A percentile compares a stretch with the other conserved stretches of the same genome.
These are phyloP conservation scores for Drosophila nigritarsus DNA, from an alignment of 2,888 invertebrate genomes.

Conservation along the genomic window DNA sequence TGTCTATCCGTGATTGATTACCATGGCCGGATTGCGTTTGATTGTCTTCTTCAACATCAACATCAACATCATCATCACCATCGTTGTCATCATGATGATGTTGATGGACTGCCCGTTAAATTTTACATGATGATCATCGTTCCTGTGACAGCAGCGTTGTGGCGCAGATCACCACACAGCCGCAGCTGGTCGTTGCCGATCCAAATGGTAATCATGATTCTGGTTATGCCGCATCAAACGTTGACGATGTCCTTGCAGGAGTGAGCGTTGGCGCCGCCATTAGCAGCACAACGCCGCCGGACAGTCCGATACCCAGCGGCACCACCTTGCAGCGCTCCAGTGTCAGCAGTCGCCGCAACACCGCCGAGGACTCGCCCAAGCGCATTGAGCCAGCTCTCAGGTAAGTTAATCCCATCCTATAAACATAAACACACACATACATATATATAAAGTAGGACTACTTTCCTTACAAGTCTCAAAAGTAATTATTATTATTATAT, in stretches of 20 bases:
- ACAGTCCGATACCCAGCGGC: slow-evolving; percentile 85
- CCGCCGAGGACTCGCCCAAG: slow-evolving; percentile 83
- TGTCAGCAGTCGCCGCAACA: slow-evolving; percentile 82
- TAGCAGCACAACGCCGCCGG: slow-evolving; percentile 86
- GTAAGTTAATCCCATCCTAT: slow-evolving; percentile 57
- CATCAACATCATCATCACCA: neutral
- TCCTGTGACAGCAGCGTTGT: slow-evolving; percentile 85
- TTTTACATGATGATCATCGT: neutral
- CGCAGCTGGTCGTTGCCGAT: slow-evolving; percentile 87
- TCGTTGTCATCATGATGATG: slow-evolving; percentile 7
- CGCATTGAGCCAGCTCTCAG: slow-evolving; percentile 84
- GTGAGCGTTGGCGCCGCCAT: slow-evolving; percentile 79
- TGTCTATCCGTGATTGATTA: slow-evolving; percentile 50
- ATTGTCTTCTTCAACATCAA: slow-evolving; percentile 26
- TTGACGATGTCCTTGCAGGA: slow-evolving; percentile 87
- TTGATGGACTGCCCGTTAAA: neutral
- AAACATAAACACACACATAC: neutral
- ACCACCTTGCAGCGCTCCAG: slow-evolving; percentile 83
- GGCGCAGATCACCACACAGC: slow-evolving; percentile 86
- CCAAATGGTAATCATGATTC: slow-evolving; percentile 94
- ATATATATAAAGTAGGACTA: neutral
- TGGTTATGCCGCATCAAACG: slow-evolving; percentile 90
- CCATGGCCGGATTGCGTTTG: slow-evolving; percentile 40
- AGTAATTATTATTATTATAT: neutral
- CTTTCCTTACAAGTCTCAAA: neutral